Evolutionary conservation across 2,797 vertebrate genomes (phyloP).

Genomic region (Spinus olivaceus): DNA sequence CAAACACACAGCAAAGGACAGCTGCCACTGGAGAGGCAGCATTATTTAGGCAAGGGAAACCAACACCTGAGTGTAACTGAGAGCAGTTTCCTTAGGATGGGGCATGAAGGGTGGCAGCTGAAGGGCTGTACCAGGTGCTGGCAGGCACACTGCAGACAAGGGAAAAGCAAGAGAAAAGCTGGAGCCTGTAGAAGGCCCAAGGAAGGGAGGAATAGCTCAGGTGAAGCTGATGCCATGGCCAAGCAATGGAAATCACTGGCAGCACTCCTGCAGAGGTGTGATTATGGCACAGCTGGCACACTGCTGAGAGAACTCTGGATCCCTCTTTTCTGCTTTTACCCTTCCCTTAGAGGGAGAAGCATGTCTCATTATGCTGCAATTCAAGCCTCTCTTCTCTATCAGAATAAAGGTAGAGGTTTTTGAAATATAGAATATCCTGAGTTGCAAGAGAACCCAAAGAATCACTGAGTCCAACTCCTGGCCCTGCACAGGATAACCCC

Average conservation of each 20-base stretch:
- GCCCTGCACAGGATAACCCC: not conserved
- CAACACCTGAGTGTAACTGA: not conserved
- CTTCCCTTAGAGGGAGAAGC: not conserved
- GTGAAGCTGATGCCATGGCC: fast-evolving
- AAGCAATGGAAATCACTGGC: fast-evolving
- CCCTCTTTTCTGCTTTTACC: not conserved
- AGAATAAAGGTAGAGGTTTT: not conserved
- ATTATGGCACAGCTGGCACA: not conserved
- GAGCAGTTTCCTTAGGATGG: not conserved
- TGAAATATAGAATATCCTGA: not conserved
- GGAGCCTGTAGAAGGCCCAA: not conserved
- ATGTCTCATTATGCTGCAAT: fast-evolving
- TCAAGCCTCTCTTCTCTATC: not conserved
- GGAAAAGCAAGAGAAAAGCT: not conserved
- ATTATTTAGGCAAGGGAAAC: not conserved
- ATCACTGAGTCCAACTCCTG: not conserved
- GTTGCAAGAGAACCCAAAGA: not conserved
- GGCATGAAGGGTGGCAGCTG: not conserved
- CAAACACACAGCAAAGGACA: not conserved
- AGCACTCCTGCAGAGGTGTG: fast-evolving
- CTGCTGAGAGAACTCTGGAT: fast-evolving
- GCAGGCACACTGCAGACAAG: not conserved
- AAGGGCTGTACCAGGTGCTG: fast-evolving
- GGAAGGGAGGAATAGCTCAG: not conserved
- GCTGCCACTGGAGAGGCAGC: not conserved